phyloP scores from a whole-genome alignment of 2,888 invertebrate species.

The Acanthosepion pharaonis region DNA sequence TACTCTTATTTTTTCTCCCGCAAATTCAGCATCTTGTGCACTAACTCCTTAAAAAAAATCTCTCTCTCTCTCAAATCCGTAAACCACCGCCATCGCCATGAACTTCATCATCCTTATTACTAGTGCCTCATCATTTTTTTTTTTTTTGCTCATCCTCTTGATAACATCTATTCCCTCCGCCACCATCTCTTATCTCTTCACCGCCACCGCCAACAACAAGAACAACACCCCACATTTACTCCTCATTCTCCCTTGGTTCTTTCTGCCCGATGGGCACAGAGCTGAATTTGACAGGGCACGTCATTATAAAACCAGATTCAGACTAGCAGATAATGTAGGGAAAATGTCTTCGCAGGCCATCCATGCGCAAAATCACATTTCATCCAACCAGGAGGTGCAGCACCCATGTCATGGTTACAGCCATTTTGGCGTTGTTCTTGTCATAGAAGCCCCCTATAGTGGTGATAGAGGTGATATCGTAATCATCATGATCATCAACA shows the following conservation, averaged over 20 bases:
- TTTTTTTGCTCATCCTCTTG: too few relatives aligned
- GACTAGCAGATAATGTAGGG: slow-evolving; percentile 41
- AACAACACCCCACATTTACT: neutral
- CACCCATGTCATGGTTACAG: neutral
- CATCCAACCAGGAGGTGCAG: neutral
- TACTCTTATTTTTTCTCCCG: too few relatives aligned
- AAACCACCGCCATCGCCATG: neutral
- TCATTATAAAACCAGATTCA: slow-evolving; percentile 39
- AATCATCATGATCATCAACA: neutral
- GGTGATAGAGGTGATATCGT: neutral
- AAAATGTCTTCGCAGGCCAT: neutral
- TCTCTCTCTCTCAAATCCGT: too few relatives aligned
- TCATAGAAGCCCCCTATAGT: too few relatives aligned
- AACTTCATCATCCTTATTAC: neutral
- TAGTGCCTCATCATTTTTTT: too few relatives aligned
- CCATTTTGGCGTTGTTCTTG: neutral
- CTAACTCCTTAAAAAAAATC: too few relatives aligned
- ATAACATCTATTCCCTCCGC: neutral
- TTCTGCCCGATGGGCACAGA: slow-evolving; percentile 38
- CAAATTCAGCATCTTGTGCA: too few relatives aligned
- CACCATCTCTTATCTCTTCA: neutral
- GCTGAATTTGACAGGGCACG: slow-evolving; percentile 36
- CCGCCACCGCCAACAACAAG: neutral
- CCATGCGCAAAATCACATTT: slow-evolving; percentile 41
- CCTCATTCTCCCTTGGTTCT: slow-evolving; percentile 11